Conservation (phyloP, 2,797 vertebrate species). For the Benthosema pterotum region DNA sequence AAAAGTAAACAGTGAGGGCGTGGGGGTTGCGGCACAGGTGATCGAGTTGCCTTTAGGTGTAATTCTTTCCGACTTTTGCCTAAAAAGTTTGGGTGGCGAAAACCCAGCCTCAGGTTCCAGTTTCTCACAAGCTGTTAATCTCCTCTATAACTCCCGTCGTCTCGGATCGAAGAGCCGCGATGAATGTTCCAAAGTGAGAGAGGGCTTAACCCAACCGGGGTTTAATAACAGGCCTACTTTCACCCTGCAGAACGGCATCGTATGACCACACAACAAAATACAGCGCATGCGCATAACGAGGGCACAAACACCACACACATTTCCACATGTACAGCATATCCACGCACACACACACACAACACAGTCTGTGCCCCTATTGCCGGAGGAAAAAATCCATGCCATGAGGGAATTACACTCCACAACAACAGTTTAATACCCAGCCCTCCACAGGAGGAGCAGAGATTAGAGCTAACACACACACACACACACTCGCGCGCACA, state of each 20-base stretch:
- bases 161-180: conserved; percentile 68
- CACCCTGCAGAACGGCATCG: conserved; percentile 64
- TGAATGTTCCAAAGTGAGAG: conserved; percentile 71
- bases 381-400: conserved; percentile 56
- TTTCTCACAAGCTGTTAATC: conserved; percentile 72
- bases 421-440: conserved; percentile 68
- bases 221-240: conserved; percentile 76
- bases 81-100: conserved; percentile 45
- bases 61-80: conserved; percentile 53
- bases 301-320: conserved; percentile 18
- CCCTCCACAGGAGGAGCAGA: conserved; percentile 61
- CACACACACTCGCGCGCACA: too few relatives aligned
- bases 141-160: conserved; percentile 56
- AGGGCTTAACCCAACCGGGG: conserved; percentile 73
- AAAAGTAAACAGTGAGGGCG: conserved; percentile 26
- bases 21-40: conserved; percentile 4
- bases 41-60: conserved; percentile 17
- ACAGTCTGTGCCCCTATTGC: conserved; percentile 33
- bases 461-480: conserved; percentile 68
- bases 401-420: conserved; percentile 68
- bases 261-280: conserved; percentile 67
- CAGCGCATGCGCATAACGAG: not conserved
- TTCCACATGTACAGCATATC: conserved; percentile 34
- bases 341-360: not conserved
- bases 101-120: too few relatives aligned